Evolutionary conservation across 2,888 invertebrate genomes (phyloP).

Genomic region (Nephrocerus scutellatus): DNA sequence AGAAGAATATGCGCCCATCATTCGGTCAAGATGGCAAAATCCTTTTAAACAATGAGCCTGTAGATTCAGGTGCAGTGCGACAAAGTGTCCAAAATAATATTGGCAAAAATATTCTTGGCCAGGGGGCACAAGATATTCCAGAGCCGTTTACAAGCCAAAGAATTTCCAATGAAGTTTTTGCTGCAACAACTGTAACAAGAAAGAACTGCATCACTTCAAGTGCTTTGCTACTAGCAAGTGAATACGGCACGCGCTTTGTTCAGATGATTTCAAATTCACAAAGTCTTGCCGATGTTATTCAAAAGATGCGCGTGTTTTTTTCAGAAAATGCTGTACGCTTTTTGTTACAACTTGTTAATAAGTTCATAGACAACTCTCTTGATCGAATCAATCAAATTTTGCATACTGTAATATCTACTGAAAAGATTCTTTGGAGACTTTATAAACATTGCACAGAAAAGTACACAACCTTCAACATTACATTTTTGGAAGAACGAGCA

Average conservation of each 20-base stretch:
- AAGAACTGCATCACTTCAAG: conserved; percentile 20
- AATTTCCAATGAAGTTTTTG: too few relatives aligned
- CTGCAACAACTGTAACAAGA: too few relatives aligned
- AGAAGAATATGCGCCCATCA: conserved; percentile 29
- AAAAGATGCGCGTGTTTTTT: conserved; percentile 21
- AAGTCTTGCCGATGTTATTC: conserved; percentile 25
- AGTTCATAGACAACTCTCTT: conserved; percentile 22
- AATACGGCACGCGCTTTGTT: conserved; percentile 18
- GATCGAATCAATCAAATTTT: conserved; percentile 19
- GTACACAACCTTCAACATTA: neutral
- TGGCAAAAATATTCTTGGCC: conserved; percentile 32
- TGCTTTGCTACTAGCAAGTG: conserved; percentile 16
- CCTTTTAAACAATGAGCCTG: conserved; percentile 34
- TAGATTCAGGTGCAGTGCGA: conserved; percentile 29
- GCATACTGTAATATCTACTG: conserved; percentile 26
- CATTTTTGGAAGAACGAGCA: conserved; percentile 5
- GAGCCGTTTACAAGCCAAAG: too few relatives aligned
- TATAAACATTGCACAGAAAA: conserved; percentile 17
- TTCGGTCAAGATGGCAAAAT: conserved; percentile 33
- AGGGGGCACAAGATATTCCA: conserved; percentile 33
- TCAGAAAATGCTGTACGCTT: conserved; percentile 8
- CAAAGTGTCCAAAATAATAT: conserved; percentile 35
- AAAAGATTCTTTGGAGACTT: conserved; percentile 29
- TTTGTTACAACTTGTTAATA: conserved; percentile 23
- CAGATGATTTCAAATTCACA: conserved; percentile 24